Conservation (phyloP, 2,888 invertebrate genomes). For the Agrilus mali region DNA sequence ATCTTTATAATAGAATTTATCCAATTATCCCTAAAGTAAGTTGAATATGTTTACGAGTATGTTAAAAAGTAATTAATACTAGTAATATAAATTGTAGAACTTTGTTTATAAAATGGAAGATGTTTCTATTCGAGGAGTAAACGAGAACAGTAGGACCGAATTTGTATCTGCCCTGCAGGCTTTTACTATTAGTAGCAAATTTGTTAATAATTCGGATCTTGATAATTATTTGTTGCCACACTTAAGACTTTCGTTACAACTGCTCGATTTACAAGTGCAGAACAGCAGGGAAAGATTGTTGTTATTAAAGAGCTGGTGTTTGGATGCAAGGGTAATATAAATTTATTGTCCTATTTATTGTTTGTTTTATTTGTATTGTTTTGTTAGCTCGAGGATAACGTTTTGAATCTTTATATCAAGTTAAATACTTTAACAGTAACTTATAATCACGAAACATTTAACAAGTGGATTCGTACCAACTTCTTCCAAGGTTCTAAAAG, state of each 20-base stretch:
- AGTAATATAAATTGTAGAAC: constrained; percentile 39
- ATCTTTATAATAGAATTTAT: constrained; percentile 50
- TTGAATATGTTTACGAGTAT: too few species aligned
- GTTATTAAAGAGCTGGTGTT: constrained; percentile 41
- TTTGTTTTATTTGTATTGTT: constrained; percentile 16
- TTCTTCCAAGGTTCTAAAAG: constrained; percentile 33
- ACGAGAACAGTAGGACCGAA: constrained; percentile 55
- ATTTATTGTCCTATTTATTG: constrained; percentile 6
- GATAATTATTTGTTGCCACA: constrained; percentile 33
- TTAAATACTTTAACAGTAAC: constrained; percentile 56
- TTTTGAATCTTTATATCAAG: constrained; percentile 52
- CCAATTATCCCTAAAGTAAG: constrained; percentile 70
- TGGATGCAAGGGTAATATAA: constrained; percentile 50
- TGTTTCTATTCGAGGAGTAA: constrained; percentile 54
- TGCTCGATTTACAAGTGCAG: constrained; percentile 49
- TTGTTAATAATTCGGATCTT: constrained; percentile 18
- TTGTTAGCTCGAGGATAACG: constrained; percentile 44
- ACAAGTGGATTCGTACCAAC: constrained; percentile 43
- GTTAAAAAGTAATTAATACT: neutral
- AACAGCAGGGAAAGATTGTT: constrained; percentile 45
- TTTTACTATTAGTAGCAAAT: constrained; percentile 24
- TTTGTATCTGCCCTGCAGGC: constrained; percentile 46
- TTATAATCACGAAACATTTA: constrained; percentile 52
- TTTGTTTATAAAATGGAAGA: constrained; percentile 58
- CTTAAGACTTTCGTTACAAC: constrained; percentile 49